Conservation (phyloP, 2,888 invertebrate species). For the Acronicta aceris region DNA sequence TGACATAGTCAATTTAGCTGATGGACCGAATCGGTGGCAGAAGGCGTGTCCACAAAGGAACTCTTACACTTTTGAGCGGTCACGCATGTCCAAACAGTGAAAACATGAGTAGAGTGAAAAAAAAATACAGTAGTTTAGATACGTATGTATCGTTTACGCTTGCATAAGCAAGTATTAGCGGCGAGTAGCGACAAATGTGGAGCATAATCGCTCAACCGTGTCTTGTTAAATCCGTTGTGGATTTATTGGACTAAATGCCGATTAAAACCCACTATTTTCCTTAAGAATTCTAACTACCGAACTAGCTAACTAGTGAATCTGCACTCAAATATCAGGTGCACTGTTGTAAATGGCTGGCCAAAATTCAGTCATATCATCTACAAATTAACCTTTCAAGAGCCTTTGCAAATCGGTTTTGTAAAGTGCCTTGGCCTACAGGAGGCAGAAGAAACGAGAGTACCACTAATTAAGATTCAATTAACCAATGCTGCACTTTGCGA, state of each 20-base stretch:
- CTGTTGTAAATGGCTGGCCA: too few species aligned
- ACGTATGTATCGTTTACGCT: conserved; percentile 48
- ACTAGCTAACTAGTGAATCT: too few species aligned
- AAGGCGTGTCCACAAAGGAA: conserved; percentile 60
- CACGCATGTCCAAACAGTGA: conserved; percentile 56
- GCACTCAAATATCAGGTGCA: too few species aligned
- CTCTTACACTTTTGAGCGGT: conserved; percentile 53
- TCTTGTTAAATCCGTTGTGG: conserved; percentile 39
- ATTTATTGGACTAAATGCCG: conserved; percentile 20
- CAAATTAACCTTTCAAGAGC: too few species aligned
- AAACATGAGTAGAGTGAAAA: conserved; percentile 42
- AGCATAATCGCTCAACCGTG: conserved; percentile 28
- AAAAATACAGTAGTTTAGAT: conserved; percentile 49
- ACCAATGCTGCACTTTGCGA: too few species aligned
- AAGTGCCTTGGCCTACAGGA: background rate
- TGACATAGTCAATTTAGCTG: conserved; percentile 64
- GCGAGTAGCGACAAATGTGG: conserved; percentile 36
- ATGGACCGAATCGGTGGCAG: conserved; percentile 65
- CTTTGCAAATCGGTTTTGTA: background rate
- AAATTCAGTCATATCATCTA: too few species aligned
- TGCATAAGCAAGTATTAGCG: conserved; percentile 43
- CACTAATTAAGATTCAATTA: too few species aligned
- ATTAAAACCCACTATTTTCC: background rate
- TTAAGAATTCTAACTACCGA: too few species aligned
- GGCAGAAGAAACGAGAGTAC: background rate